Evolutionary conservation across 2,888 invertebrate genomes (phyloP).

Genomic region (Pollenia griseotomentosa): DNA sequence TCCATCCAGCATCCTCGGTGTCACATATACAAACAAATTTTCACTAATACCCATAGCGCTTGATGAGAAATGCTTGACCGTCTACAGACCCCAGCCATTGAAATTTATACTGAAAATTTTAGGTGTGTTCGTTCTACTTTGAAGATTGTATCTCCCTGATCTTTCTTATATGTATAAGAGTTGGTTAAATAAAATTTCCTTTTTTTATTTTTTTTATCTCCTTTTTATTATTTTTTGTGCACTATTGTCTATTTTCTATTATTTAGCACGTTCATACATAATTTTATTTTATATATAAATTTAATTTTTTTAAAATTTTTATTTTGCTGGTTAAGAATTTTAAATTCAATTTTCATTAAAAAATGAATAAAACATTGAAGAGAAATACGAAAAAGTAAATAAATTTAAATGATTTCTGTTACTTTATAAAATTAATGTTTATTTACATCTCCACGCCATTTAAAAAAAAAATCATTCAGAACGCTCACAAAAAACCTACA

Average conservation of each 20-base stretch:
- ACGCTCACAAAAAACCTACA: constrained; percentile 51
- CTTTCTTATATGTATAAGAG: background rate
- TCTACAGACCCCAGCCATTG: too few species aligned
- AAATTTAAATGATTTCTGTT: constrained; percentile 59
- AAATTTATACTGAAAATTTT: too few species aligned
- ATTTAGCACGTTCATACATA: constrained; percentile 55
- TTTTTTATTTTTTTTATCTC: background rate
- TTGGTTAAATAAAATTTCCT: constrained; percentile 48
- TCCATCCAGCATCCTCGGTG: too few species aligned
- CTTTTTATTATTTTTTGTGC: background rate
- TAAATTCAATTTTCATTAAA: constrained; percentile 44
- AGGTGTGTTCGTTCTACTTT: background rate
- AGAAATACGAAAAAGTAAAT: background rate
- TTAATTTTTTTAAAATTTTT: background rate
- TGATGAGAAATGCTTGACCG: too few species aligned
- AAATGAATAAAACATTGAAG: constrained; percentile 23
- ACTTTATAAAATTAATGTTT: constrained; percentile 58
- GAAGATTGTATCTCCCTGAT: constrained; percentile 20
- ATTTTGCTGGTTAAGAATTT: constrained; percentile 51
- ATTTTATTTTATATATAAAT: constrained; percentile 8
- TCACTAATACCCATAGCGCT: too few species aligned
- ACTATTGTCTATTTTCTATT: background rate
- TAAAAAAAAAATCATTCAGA: constrained; percentile 34
- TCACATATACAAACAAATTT: too few species aligned
- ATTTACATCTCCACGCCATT: constrained; percentile 68